Percentiles rank a stretch among this genome's conserved stretches.
Conservation (phyloP, 2,797 vertebrate genomes). For the Glossophaga mutica region DNA sequence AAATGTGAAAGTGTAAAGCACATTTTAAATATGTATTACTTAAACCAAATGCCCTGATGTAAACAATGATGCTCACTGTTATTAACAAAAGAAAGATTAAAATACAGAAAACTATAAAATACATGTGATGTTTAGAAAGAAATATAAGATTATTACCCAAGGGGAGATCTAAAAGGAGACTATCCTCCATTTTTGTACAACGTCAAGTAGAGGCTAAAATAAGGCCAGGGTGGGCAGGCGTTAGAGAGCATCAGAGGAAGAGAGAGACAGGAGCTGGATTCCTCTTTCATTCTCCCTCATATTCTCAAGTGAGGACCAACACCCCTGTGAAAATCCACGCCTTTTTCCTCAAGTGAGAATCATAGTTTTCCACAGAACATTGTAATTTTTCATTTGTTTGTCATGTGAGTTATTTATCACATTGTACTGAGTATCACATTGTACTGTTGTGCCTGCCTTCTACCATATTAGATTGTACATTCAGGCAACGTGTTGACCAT, state of each 20-base stretch:
- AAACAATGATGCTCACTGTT: not conserved
- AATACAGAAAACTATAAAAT: not conserved
- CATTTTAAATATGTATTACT: not conserved
- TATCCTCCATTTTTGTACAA: not conserved
- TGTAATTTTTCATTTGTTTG: not conserved
- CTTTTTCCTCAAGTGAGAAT: not conserved
- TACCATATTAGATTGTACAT: not conserved
- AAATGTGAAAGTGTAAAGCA: not conserved
- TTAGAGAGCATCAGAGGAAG: not conserved
- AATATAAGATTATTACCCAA: not conserved
- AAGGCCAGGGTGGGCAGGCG: not conserved
- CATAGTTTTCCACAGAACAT: not conserved
- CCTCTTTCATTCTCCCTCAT: not conserved
- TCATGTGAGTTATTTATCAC: not conserved
- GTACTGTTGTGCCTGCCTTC: not conserved
- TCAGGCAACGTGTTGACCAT: not conserved
- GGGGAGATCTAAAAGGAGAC: not conserved
- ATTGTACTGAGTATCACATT: not conserved
- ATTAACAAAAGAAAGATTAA: not conserved
- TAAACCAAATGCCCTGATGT: not conserved
- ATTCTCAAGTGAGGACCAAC: not conserved
- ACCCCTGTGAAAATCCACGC: not conserved
- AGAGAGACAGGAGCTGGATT: not conserved
- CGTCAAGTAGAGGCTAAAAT: not conserved
- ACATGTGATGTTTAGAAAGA: not conserved